These are phyloP conservation scores for Horisme vitalbata DNA, from an alignment of 2,888 invertebrate species.

Conservation along the genomic window DNA sequence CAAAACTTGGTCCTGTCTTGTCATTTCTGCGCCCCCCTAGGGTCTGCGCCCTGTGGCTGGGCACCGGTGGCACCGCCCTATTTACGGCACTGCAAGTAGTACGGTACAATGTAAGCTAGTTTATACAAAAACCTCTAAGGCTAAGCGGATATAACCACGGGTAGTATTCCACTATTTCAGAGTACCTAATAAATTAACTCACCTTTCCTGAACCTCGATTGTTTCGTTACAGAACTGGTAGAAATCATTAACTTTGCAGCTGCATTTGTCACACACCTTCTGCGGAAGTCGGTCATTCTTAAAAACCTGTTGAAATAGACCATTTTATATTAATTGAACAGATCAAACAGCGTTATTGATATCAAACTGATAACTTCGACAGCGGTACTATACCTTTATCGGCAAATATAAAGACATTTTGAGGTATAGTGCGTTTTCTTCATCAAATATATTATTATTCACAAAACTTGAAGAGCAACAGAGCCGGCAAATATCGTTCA, in stretches of 20 bases:
- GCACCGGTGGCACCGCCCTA: too few relatives aligned
- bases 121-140: too few relatives aligned
- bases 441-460: conserved; percentile 87
- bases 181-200: conserved; percentile 36
- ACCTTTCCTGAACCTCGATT: conserved; percentile 85
- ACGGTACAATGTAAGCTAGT: neutral
- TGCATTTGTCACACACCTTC: conserved; percentile 88
- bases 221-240: conserved; percentile 89
- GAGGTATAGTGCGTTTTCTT: conserved; percentile 85
- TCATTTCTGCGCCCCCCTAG: too few relatives aligned
- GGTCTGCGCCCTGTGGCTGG: too few relatives aligned
- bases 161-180: too few relatives aligned
- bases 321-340: conserved; percentile 12
- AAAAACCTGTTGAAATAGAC: conserved; percentile 77
- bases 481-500: conserved; percentile 73
- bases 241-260: conserved; percentile 87
- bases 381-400: conserved; percentile 83
- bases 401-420: conserved; percentile 89
- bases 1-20: too few relatives aligned
- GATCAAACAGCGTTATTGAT: conserved; percentile 19
- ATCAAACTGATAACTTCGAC: conserved; percentile 7
- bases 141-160: too few relatives aligned
- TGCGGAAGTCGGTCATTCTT: conserved; percentile 87
- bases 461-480: conserved; percentile 80
- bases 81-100: too few relatives aligned